Percentiles rank a stretch among this genome's conserved stretches.
These are phyloP conservation scores for Elymnias hypermnestra DNA, from an alignment of 1,140 invertebrate genomes.

Conservation along the genomic window DNA sequence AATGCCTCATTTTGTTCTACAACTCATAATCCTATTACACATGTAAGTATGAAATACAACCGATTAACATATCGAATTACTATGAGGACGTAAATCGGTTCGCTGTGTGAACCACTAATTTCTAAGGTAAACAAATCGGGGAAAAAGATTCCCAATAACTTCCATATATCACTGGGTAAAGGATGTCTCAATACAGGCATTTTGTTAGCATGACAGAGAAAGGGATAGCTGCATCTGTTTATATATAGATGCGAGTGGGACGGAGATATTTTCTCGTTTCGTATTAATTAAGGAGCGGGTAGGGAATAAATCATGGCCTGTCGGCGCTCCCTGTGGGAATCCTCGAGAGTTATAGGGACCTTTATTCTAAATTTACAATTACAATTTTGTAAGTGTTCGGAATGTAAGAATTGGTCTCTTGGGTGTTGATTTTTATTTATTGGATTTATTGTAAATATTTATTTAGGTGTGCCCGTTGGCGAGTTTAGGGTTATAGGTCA, in stretches of 20 bases:
- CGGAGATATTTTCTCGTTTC: constrained; percentile 34
- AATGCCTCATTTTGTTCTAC: constrained; percentile 23
- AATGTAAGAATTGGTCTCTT: constrained; percentile 57
- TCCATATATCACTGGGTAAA: constrained; percentile 60
- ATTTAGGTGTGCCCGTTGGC: constrained; percentile 3
- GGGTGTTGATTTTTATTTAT: constrained; percentile 32
- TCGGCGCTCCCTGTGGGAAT: constrained; percentile 70
- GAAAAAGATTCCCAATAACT: constrained; percentile 54
- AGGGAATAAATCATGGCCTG: constrained; percentile 66
- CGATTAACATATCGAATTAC: constrained; percentile 52
- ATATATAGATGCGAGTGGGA: constrained; percentile 35
- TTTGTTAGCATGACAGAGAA: constrained; percentile 41
- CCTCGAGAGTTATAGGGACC: constrained; percentile 65
- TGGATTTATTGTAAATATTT: constrained; percentile 18
- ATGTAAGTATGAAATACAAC: constrained; percentile 43
- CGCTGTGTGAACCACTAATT: constrained; percentile 61
- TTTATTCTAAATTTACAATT: constrained; percentile 75
- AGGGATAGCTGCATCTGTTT: constrained; percentile 14
- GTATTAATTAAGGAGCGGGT: constrained; percentile 62
- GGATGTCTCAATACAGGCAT: constrained; percentile 67
- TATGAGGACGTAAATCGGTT: constrained; percentile 52
- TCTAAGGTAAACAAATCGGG: constrained; percentile 70
- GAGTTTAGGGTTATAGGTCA: not conserved
- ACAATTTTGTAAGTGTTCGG: constrained; percentile 63
- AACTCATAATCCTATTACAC: constrained; percentile 30